Base-by-base conservation (phyloP, 2,797 vertebrate species). In the Ciconia nigra region DNA sequence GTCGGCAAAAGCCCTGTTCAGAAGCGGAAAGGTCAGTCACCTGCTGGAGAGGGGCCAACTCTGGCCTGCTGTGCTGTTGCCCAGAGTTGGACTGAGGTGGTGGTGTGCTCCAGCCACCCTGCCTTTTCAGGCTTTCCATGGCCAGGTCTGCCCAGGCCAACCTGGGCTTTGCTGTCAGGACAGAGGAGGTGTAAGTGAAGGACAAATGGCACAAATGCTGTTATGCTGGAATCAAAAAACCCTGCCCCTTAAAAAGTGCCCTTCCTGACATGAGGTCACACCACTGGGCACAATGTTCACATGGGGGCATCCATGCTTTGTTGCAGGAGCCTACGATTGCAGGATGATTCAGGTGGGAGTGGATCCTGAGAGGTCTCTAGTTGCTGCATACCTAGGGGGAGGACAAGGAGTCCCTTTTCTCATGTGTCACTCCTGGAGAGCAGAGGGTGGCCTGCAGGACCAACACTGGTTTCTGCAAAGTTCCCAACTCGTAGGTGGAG, bases 241-340 rank as follows among this genome's bases (percentile, higher is more conserved):
- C 0, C 15, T 44, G 28, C 15, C 18, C 31, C 16, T 83, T 63
- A 4, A 70, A 4, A 70, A 74, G 22, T 55, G 15, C 21, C 41
- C 29, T 74, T 74, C n/a, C 15, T 84, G 77, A 31, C 15, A 18
- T 7, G 25, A 54, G 6, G 44, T 21, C 47, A 55, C 19, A 28
- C 16, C 11, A 4, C 7, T 44, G 11, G 55, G 42, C 16, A 49
- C 31, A 65, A 22, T 1, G 18, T 41, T 73, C 37, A 28, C 33
- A 16, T 12, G 1, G 31, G 1, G 8, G 11, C 22, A 42, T 26
- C 57, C 14, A 17, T 28, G 28, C 52, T 81, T 81, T 82, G 9
- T 29, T 84, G 42, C 42, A 77, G 17, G 29, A 65, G 6, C 15
- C 22, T 82, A 12, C 0, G 7, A 20, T 1, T 1, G 0, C 37